phyloP scores from a whole-genome alignment of 2,113 vertebrate genomes.

The Gallinago media region DNA sequence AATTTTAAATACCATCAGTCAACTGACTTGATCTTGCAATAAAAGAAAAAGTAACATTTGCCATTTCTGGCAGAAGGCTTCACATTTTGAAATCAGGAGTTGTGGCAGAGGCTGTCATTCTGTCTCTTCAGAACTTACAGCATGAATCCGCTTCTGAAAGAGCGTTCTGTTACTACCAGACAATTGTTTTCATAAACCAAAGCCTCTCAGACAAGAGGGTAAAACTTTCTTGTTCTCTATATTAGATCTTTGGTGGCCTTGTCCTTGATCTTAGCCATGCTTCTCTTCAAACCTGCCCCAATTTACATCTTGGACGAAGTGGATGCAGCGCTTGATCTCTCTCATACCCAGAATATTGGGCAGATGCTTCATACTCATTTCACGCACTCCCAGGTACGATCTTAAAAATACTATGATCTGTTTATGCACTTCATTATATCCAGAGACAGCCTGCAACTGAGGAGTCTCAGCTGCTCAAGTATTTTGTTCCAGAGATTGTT shows the following conservation, averaged over 20 bases:
- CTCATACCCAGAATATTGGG: conserved; percentile 97
- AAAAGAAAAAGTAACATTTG: not conserved
- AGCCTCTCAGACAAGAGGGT: not conserved
- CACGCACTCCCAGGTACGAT: conserved; percentile 88
- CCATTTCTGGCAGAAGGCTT: not conserved
- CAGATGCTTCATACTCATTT: conserved; percentile 95
- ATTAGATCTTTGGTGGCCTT: conserved; percentile 93
- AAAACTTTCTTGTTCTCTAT: not conserved
- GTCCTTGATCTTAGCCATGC: conserved; percentile 94
- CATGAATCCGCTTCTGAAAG: not conserved
- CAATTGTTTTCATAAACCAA: not conserved
- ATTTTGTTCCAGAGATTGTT: not conserved
- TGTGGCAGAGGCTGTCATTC: not conserved
- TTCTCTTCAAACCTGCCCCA: conserved; percentile 97
- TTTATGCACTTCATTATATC: not conserved
- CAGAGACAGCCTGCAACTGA: not conserved
- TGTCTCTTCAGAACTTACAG: not conserved
- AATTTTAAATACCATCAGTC: not conserved
- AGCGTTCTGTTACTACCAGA: not conserved
- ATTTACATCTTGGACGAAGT: conserved; percentile 98
- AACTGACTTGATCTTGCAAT: not conserved
- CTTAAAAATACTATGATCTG: not conserved
- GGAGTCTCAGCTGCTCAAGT: not conserved
- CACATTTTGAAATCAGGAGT: not conserved
- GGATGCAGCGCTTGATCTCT: conserved; percentile 96